Conservation (phyloP, 2,113 vertebrate genomes). For the Xiphorhynchus elegans region DNA sequence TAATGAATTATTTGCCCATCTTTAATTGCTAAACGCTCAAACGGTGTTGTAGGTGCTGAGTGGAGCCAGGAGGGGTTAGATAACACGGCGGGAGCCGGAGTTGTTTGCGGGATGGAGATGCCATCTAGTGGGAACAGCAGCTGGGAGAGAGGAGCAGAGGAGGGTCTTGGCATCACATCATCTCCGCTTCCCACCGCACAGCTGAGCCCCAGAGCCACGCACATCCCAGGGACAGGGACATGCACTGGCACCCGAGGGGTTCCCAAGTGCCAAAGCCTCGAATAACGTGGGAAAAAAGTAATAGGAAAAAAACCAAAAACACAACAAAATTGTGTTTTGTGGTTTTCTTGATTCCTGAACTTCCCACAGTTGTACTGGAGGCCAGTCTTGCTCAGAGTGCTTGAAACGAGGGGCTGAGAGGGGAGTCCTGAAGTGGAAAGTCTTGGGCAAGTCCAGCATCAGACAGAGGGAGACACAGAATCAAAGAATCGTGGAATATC, state of each 20-base stretch:
- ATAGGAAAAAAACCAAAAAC: too few relatives aligned
- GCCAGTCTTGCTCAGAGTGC: too few relatives aligned
- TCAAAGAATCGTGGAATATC: not conserved
- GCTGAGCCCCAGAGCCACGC: not conserved
- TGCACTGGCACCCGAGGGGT: accelerated
- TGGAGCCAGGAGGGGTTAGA: not conserved
- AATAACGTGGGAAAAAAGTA: too few relatives aligned
- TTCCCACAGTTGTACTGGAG: not conserved
- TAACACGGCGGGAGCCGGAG: not conserved
- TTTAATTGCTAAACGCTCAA: not conserved
- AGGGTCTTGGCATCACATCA: not conserved
- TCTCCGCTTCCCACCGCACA: too few relatives aligned
- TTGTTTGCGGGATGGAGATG: constrained; percentile 27
- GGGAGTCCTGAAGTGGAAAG: not conserved
- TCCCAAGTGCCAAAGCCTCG: not conserved
- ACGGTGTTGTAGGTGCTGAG: not conserved
- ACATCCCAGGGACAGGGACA: not conserved
- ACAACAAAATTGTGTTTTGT: not conserved
- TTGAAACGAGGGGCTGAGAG: not conserved
- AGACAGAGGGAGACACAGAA: not conserved
- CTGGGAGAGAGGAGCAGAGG: not conserved
- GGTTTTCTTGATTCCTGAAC: not conserved
- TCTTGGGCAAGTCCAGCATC: not conserved
- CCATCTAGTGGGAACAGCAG: constrained; percentile 61
- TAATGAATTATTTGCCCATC: not conserved